Evolutionary conservation across 2,888 invertebrate genomes (phyloP), one percentile per base, ranked within the genome.

Genomic region (Napeogenes inachia): DNA sequence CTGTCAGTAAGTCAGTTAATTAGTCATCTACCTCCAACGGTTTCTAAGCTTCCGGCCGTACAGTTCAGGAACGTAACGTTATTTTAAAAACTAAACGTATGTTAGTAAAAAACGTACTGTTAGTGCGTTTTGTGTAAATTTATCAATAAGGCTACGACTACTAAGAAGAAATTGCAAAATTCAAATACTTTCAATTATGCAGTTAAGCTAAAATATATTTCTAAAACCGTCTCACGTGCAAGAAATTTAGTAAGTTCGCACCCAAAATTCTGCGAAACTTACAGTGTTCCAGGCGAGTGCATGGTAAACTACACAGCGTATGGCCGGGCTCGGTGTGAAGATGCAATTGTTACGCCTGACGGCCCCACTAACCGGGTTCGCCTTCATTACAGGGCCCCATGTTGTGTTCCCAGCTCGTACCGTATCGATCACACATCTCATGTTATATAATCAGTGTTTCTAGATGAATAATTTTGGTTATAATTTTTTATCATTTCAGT

Each of bases 291-390:
- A 64, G 59, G 57, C 57, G 55, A 57, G 67, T 61, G 64, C 64
- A 61, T 61, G 62, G 67, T 64, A 64, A 64, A 68, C 68, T 68
- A 57, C 54, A 60, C 61, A 57, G 55, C 65, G 59, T 61, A 59
- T 60, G 60, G 67, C 69, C 71, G 68, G 71, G 70, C 68, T 65
- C 72, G 70, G 66, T 70, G 76, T 72, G 76, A 85, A 89, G 90
- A 91, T 89, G 88, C 89, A 89, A 91, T 91, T 91, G 90, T 91
- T 89, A 85, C 88, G 86, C 81, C 73, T 81, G 86, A 81, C 82
- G 80, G 83, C 75, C 75, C 80, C 78, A 77, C 87, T 91, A 91
- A 92, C 91, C 80, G 82, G 78, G 84, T 91, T 90, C 84, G 81
- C 81, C 87, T 86, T 88, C 88, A 88, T 85, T 84, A 85, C 70